Conservation (phyloP, 2,113 vertebrate genomes). For the Triplophysa siluroides region DNA sequence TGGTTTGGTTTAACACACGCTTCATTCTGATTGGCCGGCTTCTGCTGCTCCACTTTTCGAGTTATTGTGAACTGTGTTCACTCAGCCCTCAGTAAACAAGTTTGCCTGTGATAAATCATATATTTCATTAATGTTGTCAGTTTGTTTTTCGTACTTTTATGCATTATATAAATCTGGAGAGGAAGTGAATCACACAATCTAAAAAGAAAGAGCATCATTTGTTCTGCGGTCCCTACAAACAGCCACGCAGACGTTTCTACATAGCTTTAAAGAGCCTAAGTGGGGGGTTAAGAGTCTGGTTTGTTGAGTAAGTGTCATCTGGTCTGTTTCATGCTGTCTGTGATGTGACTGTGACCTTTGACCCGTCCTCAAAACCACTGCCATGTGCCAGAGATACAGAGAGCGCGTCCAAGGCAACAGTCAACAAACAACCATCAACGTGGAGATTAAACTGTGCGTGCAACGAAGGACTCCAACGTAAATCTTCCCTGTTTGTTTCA, state of each 20-base stretch:
- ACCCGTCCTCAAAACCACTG: constrained; percentile 49
- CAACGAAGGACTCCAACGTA: constrained; percentile 42
- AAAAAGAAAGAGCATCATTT: not conserved
- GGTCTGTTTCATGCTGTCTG: constrained; percentile 55
- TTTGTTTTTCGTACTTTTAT: too few species aligned
- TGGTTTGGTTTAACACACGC: too few species aligned
- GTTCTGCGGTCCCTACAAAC: not conserved
- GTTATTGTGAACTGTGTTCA: too few species aligned
- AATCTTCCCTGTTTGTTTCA: constrained; percentile 32
- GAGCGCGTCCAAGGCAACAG: constrained; percentile 65
- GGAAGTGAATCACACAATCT: too few species aligned
- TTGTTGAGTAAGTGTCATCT: constrained; percentile 55
- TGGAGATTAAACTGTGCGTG: constrained; percentile 11
- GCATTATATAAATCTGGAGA: too few species aligned
- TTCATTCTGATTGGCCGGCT: too few species aligned
- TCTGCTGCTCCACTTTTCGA: too few species aligned
- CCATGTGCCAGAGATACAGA: constrained; percentile 61
- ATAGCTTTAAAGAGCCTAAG: not conserved
- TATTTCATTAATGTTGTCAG: too few species aligned
- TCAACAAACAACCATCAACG: constrained; percentile 69
- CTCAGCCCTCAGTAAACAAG: too few species aligned
- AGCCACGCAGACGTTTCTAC: not conserved
- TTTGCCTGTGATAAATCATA: too few species aligned
- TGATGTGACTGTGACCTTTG: constrained; percentile 53
- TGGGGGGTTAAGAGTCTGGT: constrained; percentile 38